phyloP scores from a whole-genome alignment of 2,888 invertebrate species.

The Nymphalis c-album region DNA sequence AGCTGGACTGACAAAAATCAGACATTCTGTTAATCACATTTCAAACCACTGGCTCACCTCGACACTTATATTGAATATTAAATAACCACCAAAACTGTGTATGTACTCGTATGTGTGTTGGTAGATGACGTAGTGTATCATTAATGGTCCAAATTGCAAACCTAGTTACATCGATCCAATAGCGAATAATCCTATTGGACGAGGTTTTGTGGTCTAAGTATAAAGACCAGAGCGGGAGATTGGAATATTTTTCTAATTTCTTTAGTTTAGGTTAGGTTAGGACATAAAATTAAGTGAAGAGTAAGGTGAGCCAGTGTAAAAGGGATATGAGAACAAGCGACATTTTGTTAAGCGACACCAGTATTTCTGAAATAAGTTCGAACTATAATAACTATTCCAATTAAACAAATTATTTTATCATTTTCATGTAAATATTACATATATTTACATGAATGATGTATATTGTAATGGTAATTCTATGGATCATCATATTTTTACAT shows the following conservation, averaged over 20 bases:
- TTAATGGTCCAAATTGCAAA: conserved; percentile 54
- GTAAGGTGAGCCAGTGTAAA: too few relatives aligned
- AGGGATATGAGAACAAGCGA: not conserved
- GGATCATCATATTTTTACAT: conserved; percentile 5
- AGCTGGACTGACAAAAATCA: too few relatives aligned
- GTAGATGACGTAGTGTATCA: conserved; percentile 36
- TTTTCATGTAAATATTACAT: not conserved
- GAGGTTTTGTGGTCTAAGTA: conserved; percentile 38
- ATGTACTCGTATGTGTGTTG: not conserved
- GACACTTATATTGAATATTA: not conserved
- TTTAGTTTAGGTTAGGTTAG: too few relatives aligned
- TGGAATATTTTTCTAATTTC: too few relatives aligned
- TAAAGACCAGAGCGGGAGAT: conserved; percentile 26
- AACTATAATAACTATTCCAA: too few relatives aligned
- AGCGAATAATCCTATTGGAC: conserved; percentile 50
- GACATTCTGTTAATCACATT: not conserved
- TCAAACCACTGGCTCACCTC: not conserved
- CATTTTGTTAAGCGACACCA: too few relatives aligned
- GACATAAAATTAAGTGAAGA: too few relatives aligned
- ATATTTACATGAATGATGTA: not conserved
- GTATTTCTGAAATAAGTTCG: too few relatives aligned
- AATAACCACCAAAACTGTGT: not conserved
- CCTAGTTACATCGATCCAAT: conserved; percentile 51
- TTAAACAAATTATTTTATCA: not conserved
- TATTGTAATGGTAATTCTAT: not conserved